phyloP scores from a whole-genome alignment of 2,797 vertebrate species.

The Garrulus glandarius region DNA sequence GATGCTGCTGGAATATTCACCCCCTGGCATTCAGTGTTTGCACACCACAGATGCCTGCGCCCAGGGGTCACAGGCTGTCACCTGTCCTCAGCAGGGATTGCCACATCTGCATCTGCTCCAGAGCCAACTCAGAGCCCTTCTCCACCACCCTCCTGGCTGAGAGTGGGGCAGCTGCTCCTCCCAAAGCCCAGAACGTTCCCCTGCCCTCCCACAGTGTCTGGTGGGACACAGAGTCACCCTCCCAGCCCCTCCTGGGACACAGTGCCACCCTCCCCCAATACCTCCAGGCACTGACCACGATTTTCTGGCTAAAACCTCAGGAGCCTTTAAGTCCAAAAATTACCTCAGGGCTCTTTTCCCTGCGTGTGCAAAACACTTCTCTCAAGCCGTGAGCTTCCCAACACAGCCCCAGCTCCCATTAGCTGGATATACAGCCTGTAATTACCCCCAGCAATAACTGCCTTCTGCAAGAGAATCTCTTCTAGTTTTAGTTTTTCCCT shows the following conservation, averaged over 20 bases:
- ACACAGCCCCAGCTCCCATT: background rate
- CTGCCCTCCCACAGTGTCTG: background rate
- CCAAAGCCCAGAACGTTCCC: background rate
- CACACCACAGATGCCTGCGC: background rate
- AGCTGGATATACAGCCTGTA: background rate
- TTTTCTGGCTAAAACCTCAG: background rate
- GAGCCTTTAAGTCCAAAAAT: background rate
- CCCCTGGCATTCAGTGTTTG: background rate
- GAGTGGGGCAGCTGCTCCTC: background rate
- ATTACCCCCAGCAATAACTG: background rate
- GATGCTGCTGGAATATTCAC: background rate
- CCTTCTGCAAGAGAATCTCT: background rate
- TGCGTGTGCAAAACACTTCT: background rate
- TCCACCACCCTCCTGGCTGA: background rate
- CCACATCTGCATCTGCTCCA: background rate
- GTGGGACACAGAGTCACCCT: too few relatives aligned
- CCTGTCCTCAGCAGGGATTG: background rate
- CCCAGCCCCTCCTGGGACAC: too few relatives aligned
- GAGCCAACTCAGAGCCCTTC: background rate
- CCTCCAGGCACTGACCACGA: accelerated
- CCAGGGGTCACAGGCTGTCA: background rate
- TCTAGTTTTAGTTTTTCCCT: background rate
- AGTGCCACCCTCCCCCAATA: accelerated
- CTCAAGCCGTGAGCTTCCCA: background rate
- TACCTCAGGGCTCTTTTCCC: background rate